These are phyloP conservation scores for Lomographa bimaculata DNA, from an alignment of 2,888 invertebrate species.

Conservation along the genomic window DNA sequence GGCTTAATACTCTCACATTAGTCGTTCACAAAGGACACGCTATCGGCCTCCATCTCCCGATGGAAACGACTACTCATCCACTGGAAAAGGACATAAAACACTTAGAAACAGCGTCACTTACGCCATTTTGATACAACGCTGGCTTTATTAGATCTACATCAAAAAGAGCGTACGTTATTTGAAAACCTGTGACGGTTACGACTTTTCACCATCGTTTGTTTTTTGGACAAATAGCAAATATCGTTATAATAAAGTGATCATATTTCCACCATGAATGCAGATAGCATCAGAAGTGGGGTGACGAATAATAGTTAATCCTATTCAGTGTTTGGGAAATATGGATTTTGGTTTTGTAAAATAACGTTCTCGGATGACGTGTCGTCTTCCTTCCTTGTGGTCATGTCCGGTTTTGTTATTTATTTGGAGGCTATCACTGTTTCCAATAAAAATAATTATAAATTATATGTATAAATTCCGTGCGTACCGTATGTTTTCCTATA, in stretches of 20 bases:
- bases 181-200: constrained; percentile 2
- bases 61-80: constrained; percentile 39
- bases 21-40: constrained; percentile 36
- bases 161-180: constrained; percentile 36
- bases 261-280: constrained; percentile 58
- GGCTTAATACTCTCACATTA: constrained; percentile 52
- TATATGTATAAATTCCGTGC: not conserved
- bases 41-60: constrained; percentile 42
- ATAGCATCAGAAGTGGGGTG: constrained; percentile 63
- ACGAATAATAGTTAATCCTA: constrained; percentile 69
- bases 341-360: constrained; percentile 40
- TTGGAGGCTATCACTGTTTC: not conserved
- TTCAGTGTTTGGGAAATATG: constrained; percentile 59
- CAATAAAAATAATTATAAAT: not conserved
- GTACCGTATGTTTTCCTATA: not conserved
- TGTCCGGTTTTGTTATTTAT: constrained; percentile 11
- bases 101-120: not conserved
- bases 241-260: constrained; percentile 79
- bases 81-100: not conserved
- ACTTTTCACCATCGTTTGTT: not conserved
- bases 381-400: constrained; percentile 32
- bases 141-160: too few relatives aligned
- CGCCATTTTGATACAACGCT: too few relatives aligned
- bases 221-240: constrained; percentile 64
- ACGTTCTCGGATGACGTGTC: constrained; percentile 41